phyloP scores from a whole-genome alignment of 2,797 vertebrate genomes.

The Orestias chungarensis region DNA sequence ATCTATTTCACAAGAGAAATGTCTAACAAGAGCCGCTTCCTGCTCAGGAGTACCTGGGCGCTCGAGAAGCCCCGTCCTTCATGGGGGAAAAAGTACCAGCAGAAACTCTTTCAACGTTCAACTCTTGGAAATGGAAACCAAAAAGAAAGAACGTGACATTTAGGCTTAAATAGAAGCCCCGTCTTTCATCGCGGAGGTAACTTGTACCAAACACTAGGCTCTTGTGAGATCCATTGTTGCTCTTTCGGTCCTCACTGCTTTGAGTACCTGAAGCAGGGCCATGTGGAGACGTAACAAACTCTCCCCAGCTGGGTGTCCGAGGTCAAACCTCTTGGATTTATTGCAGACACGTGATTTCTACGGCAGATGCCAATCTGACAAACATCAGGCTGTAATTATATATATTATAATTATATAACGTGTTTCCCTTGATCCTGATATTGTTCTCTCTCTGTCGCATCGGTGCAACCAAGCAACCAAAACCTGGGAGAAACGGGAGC shows the following conservation, averaged over 20 bases:
- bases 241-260: conserved; percentile 24
- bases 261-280: conserved; percentile 45
- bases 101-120: neutral
- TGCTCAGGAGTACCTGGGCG: too few relatives aligned
- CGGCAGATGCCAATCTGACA: conserved; percentile 56
- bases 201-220: conserved; percentile 34
- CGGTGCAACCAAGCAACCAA: conserved; percentile 58
- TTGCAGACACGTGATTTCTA: conserved; percentile 72
- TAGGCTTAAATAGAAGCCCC: neutral
- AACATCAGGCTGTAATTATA: conserved; percentile 66
- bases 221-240: conserved; percentile 32
- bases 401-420: conserved; percentile 70
- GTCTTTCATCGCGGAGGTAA: conserved; percentile 33
- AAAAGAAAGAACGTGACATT: conserved; percentile 7
- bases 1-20: conserved; percentile 23
- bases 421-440: conserved; percentile 63
- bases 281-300: conserved; percentile 55
- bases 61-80: too few relatives aligned
- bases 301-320: conserved; percentile 49
- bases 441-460: too few relatives aligned
- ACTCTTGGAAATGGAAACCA: conserved; percentile 22
- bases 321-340: conserved; percentile 60
- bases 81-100: neutral
- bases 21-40: neutral
- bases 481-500: conserved; percentile 45